Base-by-base conservation (phyloP, 2,113 vertebrate genomes). In the Dascyllus trimaculatus region DNA sequence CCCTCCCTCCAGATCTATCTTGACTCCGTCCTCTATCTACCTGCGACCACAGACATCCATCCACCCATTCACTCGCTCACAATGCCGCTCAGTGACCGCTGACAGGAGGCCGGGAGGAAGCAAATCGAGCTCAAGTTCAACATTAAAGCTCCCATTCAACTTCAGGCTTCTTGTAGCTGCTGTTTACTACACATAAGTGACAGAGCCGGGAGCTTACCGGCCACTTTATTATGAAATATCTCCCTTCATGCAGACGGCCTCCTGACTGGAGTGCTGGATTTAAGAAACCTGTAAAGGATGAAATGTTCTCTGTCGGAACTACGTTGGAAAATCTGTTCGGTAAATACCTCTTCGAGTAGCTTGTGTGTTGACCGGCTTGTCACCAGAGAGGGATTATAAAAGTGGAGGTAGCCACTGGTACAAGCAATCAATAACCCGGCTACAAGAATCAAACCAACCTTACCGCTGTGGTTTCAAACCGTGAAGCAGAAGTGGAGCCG, bases 11-110 rank as follows among this genome's bases (percentile, higher is more conserved):
- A 73, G 75, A 66, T 85, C 81, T 71, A 25, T 68, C 68, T 60
- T 1, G 24, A 80, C 75, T 72, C 43, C 11, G 54, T 75, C 71
- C 15, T 75, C 78, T 74, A 82, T 88, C 87, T 85, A 85, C 80
- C 78, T 85, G 75, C 21, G 35, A n/a, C 82, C 65, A 38, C 67
- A 11, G 46, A 11, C 74, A 22, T 74, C 63, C 60, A 19, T 86
- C 77, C 71, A 58, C 76, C 81, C 71, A 66, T 88, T 89, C 77
- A 85, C 62, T 68, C 32, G 46, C 73, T 65, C 67, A 90, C 86
- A 90, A 90, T 77, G 79, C 24, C 4, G 5, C 85, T 71, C 21
- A 1, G 14, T 59, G 67, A 64, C 78, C 69, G 15, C 59, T 80
- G 83, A 88, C 81, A 83, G 43, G 51, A 78, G 35, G 67, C 49